Conservation (phyloP, 2,797 vertebrate species). For the Coilia nasus region DNA sequence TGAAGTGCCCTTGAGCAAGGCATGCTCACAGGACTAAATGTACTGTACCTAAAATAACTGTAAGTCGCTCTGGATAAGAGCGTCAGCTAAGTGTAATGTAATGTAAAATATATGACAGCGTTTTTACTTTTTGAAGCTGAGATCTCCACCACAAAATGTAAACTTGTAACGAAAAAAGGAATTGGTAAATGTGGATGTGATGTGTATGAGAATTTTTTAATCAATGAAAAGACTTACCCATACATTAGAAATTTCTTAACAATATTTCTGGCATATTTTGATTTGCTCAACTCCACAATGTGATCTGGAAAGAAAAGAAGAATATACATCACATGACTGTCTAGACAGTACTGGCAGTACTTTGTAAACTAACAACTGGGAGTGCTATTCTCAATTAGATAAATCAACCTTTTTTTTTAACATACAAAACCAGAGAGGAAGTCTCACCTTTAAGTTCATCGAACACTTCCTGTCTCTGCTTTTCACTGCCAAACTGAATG, state of each 20-base stretch:
- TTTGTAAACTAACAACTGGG: neutral
- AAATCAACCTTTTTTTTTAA: too few relatives aligned
- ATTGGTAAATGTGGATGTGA: neutral
- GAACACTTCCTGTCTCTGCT: conserved; percentile 84
- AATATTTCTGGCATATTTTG: conserved; percentile 91
- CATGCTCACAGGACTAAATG: too few relatives aligned
- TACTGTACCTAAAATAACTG: too few relatives aligned
- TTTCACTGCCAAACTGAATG: conserved; percentile 85
- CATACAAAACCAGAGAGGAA: neutral
- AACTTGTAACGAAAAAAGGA: neutral
- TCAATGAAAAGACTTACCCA: conserved; percentile 80
- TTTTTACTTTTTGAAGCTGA: too few relatives aligned
- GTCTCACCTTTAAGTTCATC: conserved; percentile 86
- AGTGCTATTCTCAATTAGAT: too few relatives aligned
- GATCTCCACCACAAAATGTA: neutral
- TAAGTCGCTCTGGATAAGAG: too few relatives aligned
- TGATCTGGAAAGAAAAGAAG: conserved; percentile 73
- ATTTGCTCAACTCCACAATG: conserved; percentile 86
- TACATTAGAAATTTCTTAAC: conserved; percentile 97
- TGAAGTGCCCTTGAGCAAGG: too few relatives aligned
- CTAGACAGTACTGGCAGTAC: neutral
- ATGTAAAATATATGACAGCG: too few relatives aligned
- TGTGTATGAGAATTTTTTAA: neutral
- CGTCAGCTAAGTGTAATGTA: too few relatives aligned
- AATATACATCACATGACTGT: neutral